These are phyloP conservation scores for Rhogogaster chlorosoma DNA, from an alignment of 2,888 invertebrate species.

Conservation along the genomic window DNA sequence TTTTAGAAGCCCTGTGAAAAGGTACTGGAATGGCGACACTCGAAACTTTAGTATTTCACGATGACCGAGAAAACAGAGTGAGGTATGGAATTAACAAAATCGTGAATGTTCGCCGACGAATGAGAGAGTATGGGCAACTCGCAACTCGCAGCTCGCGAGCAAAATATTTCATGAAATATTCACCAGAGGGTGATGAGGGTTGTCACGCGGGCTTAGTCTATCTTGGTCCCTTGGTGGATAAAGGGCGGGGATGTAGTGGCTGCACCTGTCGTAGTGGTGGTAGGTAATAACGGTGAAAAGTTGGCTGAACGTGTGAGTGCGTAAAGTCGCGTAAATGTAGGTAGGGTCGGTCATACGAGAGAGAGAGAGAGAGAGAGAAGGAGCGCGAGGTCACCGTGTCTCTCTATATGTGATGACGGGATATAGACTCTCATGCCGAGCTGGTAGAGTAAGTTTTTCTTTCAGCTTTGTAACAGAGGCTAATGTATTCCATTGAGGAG, in stretches of 20 bases:
- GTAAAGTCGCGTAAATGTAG: slow-evolving; percentile 23
- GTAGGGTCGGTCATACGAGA: not conserved
- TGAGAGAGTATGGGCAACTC: slow-evolving; percentile 16
- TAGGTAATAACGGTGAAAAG: slow-evolving; percentile 39
- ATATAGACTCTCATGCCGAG: slow-evolving; percentile 12
- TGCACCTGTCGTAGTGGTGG: not conserved
- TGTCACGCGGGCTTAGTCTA: slow-evolving; percentile 40
- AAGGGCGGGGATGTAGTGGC: slow-evolving; percentile 2
- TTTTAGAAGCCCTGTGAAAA: not conserved
- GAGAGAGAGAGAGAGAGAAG: too few relatives aligned
- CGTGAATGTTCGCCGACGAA: slow-evolving; percentile 26
- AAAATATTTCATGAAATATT: slow-evolving; percentile 62
- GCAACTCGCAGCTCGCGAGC: slow-evolving; percentile 7
- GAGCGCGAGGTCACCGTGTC: slow-evolving; percentile 14
- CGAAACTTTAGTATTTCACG: slow-evolving; percentile 30
- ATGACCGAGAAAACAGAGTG: slow-evolving; percentile 15
- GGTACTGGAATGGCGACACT: slow-evolving; percentile 36
- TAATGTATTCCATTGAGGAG: slow-evolving; percentile 72
- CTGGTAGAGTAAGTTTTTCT: slow-evolving; percentile 55
- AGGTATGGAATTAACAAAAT: slow-evolving; percentile 3
- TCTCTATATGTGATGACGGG: not conserved
- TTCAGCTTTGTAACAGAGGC: slow-evolving; percentile 63
- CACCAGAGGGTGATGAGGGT: slow-evolving; percentile 63
- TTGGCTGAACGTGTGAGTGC: slow-evolving; percentile 13
- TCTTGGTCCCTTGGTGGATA: slow-evolving; percentile 36